A percentile compares a stretch with the other conserved stretches of the same genome.
Conservation (phyloP, 2,888 invertebrate genomes). For the Glyphotaelius pellucidus region DNA sequence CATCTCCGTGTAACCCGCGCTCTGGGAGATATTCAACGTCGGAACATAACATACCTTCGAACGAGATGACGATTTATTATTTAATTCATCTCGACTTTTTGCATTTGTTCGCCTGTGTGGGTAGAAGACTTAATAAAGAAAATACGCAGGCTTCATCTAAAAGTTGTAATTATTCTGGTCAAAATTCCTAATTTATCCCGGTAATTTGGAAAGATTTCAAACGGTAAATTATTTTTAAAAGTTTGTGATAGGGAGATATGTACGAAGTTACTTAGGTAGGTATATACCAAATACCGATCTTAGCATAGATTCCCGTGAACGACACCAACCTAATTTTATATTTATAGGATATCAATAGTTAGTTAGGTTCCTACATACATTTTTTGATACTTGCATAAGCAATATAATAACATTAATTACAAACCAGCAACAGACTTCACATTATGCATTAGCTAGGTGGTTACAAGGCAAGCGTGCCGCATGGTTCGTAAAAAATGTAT, state of each 20-base stretch:
- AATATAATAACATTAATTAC: too few species aligned
- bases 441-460: too few species aligned
- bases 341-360: neutral
- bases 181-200: neutral
- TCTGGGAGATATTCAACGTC: constrained; percentile 42
- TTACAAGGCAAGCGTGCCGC: too few species aligned
- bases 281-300: neutral
- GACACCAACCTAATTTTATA: neutral
- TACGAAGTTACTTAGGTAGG: neutral
- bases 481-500: too few species aligned
- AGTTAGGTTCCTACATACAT: too few species aligned
- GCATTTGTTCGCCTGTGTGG: neutral
- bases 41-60: constrained; percentile 6
- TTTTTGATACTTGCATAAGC: too few species aligned
- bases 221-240: neutral
- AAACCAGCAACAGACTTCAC: too few species aligned
- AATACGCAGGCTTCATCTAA: neutral
- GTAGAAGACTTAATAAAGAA: neutral
- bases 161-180: neutral
- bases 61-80: constrained; percentile 14
- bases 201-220: neutral
- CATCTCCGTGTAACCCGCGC: constrained; percentile 51
- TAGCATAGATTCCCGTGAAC: neutral
- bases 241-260: too few species aligned
- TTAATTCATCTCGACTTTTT: neutral